Evolutionary conservation across 2,113 vertebrate genomes (phyloP).

Genomic region (Tretioscincus oriximinensis): DNA sequence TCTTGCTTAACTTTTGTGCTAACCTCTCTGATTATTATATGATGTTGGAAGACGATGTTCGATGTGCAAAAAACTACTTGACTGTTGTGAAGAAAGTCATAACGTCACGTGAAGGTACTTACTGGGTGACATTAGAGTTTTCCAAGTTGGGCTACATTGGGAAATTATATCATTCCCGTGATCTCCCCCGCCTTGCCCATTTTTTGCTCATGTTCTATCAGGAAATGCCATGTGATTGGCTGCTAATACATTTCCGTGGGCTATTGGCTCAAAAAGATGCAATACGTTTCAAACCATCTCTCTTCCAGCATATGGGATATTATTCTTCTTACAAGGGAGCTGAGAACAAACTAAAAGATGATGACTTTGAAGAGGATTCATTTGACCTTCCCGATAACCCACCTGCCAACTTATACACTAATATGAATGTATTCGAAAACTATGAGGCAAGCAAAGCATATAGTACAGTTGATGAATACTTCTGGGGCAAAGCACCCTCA

Average conservation of each 20-base stretch:
- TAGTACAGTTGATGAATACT: conserved; percentile 93
- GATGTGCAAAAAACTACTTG: conserved; percentile 94
- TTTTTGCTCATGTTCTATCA: conserved; percentile 99
- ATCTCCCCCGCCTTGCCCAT: conserved; percentile 90
- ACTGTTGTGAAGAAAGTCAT: conserved; percentile 97
- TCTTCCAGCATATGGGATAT: conserved; percentile 99
- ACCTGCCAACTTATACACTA: conserved; percentile 88
- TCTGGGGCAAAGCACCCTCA: conserved; percentile 94
- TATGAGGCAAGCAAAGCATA: conserved; percentile 94
- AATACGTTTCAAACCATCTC: conserved; percentile 95
- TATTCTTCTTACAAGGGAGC: conserved; percentile 96
- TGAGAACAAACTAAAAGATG: conserved; percentile 97
- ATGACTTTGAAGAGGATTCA: conserved; percentile 96
- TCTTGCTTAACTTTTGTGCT: conserved; percentile 92
- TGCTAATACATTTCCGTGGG: conserved; percentile 92
- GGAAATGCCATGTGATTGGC: conserved; percentile 98
- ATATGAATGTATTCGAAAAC: conserved; percentile 96
- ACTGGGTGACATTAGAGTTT: conserved; percentile 98
- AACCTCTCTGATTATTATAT: conserved; percentile 98
- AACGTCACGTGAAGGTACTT: conserved; percentile 90
- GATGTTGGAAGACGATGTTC: conserved; percentile 97
- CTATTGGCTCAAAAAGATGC: conserved; percentile 93
- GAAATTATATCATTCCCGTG: conserved; percentile 89
- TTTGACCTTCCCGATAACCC: conserved; percentile 97
- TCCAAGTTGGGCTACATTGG: conserved; percentile 98